These are phyloP conservation scores for Prolemur simus DNA, from an alignment of 2,113 vertebrate species.

Conservation along the genomic window DNA sequence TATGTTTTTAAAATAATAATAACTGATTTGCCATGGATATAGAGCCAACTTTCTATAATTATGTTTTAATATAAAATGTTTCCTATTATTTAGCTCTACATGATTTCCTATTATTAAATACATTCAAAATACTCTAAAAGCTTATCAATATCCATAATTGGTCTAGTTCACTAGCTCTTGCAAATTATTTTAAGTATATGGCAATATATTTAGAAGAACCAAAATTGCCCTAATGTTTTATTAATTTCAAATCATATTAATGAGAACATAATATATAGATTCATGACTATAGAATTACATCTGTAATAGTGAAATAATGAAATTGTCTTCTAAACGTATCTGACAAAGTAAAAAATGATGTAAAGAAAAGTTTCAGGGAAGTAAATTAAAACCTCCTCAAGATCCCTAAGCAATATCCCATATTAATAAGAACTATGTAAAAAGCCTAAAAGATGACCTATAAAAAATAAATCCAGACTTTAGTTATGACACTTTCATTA, in stretches of 20 bases:
- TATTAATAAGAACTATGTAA: constrained; percentile 47
- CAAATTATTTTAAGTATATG: constrained; percentile 16
- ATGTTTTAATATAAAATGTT: neutral
- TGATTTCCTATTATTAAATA: neutral
- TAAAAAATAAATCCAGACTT: constrained; percentile 33
- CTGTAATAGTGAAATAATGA: neutral
- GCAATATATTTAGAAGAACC: neutral
- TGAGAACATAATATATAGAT: neutral
- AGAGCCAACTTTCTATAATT: neutral
- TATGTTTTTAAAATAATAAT: constrained; percentile 17
- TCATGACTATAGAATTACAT: neutral
- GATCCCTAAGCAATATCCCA: constrained; percentile 36
- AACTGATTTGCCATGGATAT: neutral
- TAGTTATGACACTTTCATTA: neutral
- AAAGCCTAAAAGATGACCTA: neutral
- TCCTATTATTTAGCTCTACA: neutral
- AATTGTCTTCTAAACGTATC: neutral
- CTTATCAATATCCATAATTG: neutral
- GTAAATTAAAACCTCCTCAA: constrained; percentile 40
- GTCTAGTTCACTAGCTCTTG: neutral
- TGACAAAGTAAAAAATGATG: constrained; percentile 15
- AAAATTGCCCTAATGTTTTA: neutral
- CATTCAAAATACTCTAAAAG: neutral
- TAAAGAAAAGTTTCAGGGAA: neutral
- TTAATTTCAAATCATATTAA: neutral